These are phyloP conservation scores for Amaurobius ferox DNA, from an alignment of 2,888 invertebrate genomes.

Conservation along the genomic window DNA sequence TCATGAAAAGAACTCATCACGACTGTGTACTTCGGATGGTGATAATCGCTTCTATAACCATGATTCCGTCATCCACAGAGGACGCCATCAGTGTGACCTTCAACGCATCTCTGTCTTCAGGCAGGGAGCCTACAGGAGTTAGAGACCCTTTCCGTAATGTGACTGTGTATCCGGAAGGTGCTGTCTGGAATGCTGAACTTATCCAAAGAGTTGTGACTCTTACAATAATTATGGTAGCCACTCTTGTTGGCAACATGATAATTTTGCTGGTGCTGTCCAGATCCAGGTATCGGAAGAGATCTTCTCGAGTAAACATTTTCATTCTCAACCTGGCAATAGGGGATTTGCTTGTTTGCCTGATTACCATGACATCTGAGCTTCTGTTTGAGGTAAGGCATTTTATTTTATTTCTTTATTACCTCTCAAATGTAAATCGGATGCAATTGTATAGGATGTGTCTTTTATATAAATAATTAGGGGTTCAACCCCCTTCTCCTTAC, in stretches of 20 bases:
- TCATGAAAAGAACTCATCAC: background rate
- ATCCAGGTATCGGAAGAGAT: conserved; percentile 76
- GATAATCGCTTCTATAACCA: conserved; percentile 27
- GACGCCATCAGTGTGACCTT: conserved; percentile 37
- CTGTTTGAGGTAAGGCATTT: conserved; percentile 76
- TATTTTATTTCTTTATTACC: too few species aligned
- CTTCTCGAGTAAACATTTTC: conserved; percentile 79
- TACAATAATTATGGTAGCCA: conserved; percentile 77
- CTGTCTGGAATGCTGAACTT: conserved; percentile 78
- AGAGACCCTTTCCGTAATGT: conserved; percentile 24
- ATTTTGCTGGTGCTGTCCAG: conserved; percentile 78
- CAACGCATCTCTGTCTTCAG: conserved; percentile 37
- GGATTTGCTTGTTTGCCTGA: conserved; percentile 78
- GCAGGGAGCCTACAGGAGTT: conserved; percentile 24
- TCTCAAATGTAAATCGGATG: too few species aligned
- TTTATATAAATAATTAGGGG: too few species aligned
- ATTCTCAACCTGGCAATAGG: conserved; percentile 79
- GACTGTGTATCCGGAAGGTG: conserved; percentile 66
- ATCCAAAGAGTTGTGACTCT: conserved; percentile 78
- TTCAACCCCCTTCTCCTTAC: too few species aligned
- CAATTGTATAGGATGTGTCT: too few species aligned
- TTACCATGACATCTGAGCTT: conserved; percentile 79
- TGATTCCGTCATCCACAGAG: conserved; percentile 55
- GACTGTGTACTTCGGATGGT: conserved; percentile 29
- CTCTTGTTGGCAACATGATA: conserved; percentile 78